A percentile compares a stretch with the other conserved stretches of the same genome.
Conservation (phyloP, 2,797 vertebrate genomes). For the Myotis findleyi region DNA sequence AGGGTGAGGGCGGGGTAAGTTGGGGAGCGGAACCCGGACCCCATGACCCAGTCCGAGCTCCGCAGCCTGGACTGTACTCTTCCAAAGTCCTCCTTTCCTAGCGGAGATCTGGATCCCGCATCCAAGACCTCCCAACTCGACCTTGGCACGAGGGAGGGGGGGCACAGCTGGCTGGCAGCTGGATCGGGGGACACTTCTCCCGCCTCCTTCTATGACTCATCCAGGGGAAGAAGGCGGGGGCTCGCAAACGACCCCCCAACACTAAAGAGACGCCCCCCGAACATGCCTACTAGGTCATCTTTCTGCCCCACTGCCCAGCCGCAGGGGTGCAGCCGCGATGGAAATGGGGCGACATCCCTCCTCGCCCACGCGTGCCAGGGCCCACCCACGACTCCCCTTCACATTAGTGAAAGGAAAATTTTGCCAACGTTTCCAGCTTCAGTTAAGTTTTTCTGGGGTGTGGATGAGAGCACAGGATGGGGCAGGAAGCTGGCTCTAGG, state of each 20-base stretch:
- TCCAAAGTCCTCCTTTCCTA: conserved; percentile 65
- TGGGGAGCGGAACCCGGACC: conserved; percentile 80
- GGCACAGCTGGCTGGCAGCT: conserved; percentile 80
- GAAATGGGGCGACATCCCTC: conserved; percentile 26
- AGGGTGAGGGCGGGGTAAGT: conserved; percentile 78
- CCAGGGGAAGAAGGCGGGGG: conserved; percentile 29
- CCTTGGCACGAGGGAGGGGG: conserved; percentile 66
- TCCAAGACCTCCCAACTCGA: conserved; percentile 78
- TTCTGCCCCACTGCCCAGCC: neutral
- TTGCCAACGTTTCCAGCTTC: conserved; percentile 54
- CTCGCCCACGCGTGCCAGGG: conserved; percentile 56
- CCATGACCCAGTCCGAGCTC: conserved; percentile 85
- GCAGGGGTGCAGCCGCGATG: neutral
- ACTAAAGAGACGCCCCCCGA: conserved; percentile 50
- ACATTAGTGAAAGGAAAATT: neutral
- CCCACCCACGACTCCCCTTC: conserved; percentile 59
- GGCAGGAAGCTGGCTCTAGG: neutral
- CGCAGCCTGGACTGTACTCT: conserved; percentile 77
- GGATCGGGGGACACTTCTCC: conserved; percentile 62
- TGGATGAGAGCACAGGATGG: neutral
- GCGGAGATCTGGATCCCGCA: conserved; percentile 60
- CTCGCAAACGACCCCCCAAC: conserved; percentile 75
- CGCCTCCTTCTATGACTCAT: conserved; percentile 68
- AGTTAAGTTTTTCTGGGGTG: conserved; percentile 20
- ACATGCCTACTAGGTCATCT: conserved; percentile 25